Evolutionary conservation across 1,140 invertebrate species (phyloP).

Genomic region (Diorhabda carinulata): DNA sequence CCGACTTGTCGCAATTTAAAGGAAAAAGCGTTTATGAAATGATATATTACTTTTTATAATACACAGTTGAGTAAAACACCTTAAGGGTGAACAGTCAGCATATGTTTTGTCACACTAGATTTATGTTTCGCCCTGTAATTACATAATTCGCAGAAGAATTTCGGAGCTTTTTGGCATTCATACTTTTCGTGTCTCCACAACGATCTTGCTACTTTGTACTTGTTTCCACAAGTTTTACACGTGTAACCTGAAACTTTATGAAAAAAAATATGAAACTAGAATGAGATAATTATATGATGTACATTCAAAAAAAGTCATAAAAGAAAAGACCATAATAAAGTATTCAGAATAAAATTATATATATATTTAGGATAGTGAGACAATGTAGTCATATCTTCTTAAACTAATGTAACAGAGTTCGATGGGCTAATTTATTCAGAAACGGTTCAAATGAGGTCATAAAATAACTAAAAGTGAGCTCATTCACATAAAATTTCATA

Average conservation of each 20-base stretch:
- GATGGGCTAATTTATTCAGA: too few species aligned
- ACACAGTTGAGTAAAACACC: background rate
- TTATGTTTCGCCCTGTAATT: slow-evolving; percentile 16
- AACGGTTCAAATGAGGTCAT: too few species aligned
- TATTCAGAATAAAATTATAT: background rate
- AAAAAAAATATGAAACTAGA: too few species aligned
- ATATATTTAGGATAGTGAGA: too few species aligned
- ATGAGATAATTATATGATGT: background rate
- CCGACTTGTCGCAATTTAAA: too few species aligned
- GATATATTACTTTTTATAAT: slow-evolving; percentile 4
- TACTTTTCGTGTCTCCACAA: slow-evolving; percentile 48
- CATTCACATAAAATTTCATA: too few species aligned
- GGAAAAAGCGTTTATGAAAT: too few species aligned
- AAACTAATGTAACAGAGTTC: too few species aligned
- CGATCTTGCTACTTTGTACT: slow-evolving; percentile 17
- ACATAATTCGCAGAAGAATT: slow-evolving; percentile 45
- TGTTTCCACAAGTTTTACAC: slow-evolving; percentile 23
- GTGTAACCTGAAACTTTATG: slow-evolving; percentile 19
- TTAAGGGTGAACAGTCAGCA: slow-evolving; percentile 1
- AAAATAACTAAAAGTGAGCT: too few species aligned
- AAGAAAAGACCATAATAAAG: background rate
- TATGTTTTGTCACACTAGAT: slow-evolving; percentile 12
- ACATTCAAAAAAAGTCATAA: background rate
- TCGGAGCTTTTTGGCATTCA: slow-evolving; percentile 51
- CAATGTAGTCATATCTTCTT: too few species aligned